These are phyloP conservation scores for Nibea coibor DNA, from an alignment of 2,113 vertebrate species.

Conservation along the genomic window DNA sequence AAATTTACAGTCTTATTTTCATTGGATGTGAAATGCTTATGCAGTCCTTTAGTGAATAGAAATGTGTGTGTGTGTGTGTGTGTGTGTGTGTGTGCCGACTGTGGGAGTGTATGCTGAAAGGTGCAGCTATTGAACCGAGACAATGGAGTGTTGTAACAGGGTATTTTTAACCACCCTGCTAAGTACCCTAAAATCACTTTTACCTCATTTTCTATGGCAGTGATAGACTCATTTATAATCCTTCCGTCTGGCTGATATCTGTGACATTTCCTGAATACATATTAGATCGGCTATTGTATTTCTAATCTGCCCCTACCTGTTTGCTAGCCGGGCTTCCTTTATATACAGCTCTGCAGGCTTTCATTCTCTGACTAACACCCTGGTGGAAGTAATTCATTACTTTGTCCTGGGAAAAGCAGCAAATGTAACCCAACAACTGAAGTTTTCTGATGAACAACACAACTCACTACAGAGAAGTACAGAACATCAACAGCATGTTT, in stretches of 20 bases:
- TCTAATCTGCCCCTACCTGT: constrained; percentile 49
- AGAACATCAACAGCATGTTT: background rate
- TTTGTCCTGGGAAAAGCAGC: constrained; percentile 12
- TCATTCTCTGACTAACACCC: constrained; percentile 39
- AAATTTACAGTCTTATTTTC: constrained; percentile 57
- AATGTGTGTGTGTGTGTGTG: constrained; percentile 40
- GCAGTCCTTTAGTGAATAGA: constrained; percentile 35
- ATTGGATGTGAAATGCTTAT: constrained; percentile 51
- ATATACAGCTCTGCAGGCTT: constrained; percentile 4
- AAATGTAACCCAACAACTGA: background rate
- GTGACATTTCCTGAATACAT: constrained; percentile 55
- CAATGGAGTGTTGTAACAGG: constrained; percentile 63
- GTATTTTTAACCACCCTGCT: constrained; percentile 64
- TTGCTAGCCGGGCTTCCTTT: constrained; percentile 37
- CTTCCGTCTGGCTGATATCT: constrained; percentile 41
- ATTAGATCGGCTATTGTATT: constrained; percentile 44
- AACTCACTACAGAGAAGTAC: background rate
- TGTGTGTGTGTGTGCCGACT: background rate
- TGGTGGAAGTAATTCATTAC: constrained; percentile 37
- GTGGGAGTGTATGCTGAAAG: constrained; percentile 32
- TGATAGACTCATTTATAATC: constrained; percentile 41
- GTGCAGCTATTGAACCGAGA: constrained; percentile 50
- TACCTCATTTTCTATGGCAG: constrained; percentile 34
- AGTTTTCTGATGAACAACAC: constrained; percentile 18
- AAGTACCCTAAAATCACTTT: constrained; percentile 44